Conservation (phyloP, 2,888 invertebrate species). For the Drosophila demipolita region DNA sequence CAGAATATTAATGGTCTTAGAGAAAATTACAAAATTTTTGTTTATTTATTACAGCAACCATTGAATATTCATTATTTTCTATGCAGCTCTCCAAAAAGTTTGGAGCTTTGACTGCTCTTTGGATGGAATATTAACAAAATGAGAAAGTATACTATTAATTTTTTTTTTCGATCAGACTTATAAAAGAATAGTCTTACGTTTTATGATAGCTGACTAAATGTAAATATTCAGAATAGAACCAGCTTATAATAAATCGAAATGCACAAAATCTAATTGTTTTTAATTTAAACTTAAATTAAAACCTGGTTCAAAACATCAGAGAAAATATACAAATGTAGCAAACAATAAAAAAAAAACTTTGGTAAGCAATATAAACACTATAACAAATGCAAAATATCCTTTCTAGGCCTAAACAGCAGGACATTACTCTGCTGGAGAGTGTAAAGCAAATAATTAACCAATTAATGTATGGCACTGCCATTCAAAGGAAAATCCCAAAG, state of each 20-base stretch:
- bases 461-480: slow-evolving; percentile 15
- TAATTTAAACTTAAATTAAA: neutral
- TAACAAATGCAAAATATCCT: neutral
- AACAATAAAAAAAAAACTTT: neutral
- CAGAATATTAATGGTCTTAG: neutral
- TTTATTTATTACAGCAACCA: neutral
- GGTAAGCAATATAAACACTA: neutral
- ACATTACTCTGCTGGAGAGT: neutral
- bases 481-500: slow-evolving; percentile 30
- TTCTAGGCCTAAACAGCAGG: neutral
- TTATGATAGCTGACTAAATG: neutral
- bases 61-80: too few relatives aligned
- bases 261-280: neutral
- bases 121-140: neutral
- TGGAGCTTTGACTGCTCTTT: neutral
- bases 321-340: neutral
- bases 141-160: neutral
- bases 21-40: neutral
- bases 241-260: neutral
- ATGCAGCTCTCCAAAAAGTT: neutral
- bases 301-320: neutral
- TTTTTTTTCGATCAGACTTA: neutral
- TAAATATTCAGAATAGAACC: neutral
- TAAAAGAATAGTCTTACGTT: neutral
- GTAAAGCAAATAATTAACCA: slow-evolving; percentile 10